These are phyloP conservation scores for Copsychus sechellarum DNA, from an alignment of 2,113 vertebrate species.

Conservation along the genomic window DNA sequence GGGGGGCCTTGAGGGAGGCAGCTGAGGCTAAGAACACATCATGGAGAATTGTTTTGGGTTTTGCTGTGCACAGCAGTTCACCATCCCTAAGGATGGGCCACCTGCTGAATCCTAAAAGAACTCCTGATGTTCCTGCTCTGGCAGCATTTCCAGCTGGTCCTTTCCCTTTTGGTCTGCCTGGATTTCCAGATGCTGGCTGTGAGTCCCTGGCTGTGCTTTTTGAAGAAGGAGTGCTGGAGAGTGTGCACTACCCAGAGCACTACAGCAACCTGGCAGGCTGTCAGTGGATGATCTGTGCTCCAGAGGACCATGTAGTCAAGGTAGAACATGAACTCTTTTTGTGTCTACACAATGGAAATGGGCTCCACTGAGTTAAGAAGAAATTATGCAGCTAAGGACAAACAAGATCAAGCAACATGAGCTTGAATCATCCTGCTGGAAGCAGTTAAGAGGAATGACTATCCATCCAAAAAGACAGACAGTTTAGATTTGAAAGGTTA, in stretches of 20 bases:
- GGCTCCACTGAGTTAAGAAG: not conserved
- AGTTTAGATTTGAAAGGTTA: not conserved
- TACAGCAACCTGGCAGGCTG: conserved; percentile 76
- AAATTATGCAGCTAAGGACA: not conserved
- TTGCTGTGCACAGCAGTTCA: not conserved
- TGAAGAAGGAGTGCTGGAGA: conserved; percentile 74
- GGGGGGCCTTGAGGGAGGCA: not conserved
- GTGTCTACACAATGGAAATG: not conserved
- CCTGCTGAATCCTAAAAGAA: not conserved
- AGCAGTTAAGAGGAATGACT: not conserved
- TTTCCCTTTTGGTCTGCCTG: not conserved
- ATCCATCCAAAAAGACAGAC: not conserved
- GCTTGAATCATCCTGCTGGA: not conserved
- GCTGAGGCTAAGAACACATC: not conserved
- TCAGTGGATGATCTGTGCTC: conserved; percentile 82
- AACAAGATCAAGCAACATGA: not conserved
- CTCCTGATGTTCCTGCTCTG: not conserved
- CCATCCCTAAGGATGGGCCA: not conserved
- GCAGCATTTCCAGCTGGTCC: not conserved
- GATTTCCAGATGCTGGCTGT: conserved; percentile 75
- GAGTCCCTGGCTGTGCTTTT: conserved; percentile 74
- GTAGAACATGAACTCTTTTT: conserved; percentile 38
- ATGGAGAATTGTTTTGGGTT: not conserved
- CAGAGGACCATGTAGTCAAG: conserved; percentile 76
- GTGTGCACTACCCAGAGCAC: conserved; percentile 74